Conservation (phyloP, 2,888 invertebrate species). For the Alitta virens region DNA sequence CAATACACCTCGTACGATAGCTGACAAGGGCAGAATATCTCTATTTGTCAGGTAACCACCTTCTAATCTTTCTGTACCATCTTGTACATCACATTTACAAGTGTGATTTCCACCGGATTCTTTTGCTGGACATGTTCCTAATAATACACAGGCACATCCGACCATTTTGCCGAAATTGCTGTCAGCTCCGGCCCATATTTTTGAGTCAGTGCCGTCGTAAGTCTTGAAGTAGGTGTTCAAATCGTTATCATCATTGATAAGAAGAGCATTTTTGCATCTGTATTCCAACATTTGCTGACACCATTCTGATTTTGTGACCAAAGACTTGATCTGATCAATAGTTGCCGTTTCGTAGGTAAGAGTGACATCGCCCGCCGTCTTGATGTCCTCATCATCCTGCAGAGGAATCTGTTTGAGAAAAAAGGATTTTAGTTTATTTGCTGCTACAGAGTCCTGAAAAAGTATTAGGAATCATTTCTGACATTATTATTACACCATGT, state of each 20-base stretch:
- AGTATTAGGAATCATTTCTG: too few relatives aligned
- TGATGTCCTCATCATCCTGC: too few relatives aligned
- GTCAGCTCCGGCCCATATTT: conserved; percentile 24
- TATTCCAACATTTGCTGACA: conserved; percentile 33
- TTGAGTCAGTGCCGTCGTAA: conserved; percentile 22
- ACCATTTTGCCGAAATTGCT: neutral
- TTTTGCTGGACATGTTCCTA: conserved; percentile 1
- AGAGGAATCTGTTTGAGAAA: too few relatives aligned
- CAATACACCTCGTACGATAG: conserved; percentile 24
- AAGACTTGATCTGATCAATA: neutral
- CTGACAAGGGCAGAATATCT: conserved; percentile 32
- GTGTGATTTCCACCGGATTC: conserved; percentile 3
- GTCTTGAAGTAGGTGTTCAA: conserved; percentile 25
- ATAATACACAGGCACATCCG: conserved; percentile 15
- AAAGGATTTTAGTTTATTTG: too few relatives aligned
- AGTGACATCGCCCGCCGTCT: neutral
- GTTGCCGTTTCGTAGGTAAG: neutral
- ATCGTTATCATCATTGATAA: conserved; percentile 25
- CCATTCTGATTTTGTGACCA: neutral
- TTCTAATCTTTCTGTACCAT: conserved; percentile 43
- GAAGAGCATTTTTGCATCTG: conserved; percentile 33
- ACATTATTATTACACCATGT: too few relatives aligned
- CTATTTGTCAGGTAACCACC: conserved; percentile 35
- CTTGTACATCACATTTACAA: conserved; percentile 46
- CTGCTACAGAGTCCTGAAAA: too few relatives aligned